Evolutionary conservation across 2,888 invertebrate genomes (phyloP), one percentile per base, ranked within the genome.

Genomic region (Cyrtodaria siliqua): DNA sequence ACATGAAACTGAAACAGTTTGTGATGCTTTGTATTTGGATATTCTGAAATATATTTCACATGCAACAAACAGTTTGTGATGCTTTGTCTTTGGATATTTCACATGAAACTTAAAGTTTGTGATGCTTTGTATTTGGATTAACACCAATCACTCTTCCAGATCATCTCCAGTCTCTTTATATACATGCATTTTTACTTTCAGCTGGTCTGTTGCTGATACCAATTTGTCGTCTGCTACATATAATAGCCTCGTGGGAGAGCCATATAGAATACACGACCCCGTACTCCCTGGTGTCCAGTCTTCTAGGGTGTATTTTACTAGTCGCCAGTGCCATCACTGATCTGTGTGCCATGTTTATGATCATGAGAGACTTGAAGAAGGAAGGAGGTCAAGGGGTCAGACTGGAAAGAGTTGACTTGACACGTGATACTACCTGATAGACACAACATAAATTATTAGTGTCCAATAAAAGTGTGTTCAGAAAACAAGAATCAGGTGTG

Each of bases 151-250:
- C n/a, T n/a, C n/a, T n/a, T n/a, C n/a, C n/a, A n/a, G n/a, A n/a
- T n/a, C n/a, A n/a, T n/a, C n/a, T n/a, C n/a, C n/a, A n/a, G n/a
- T n/a, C n/a, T n/a, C n/a, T n/a, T n/a, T n/a, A n/a, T n/a, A n/a
- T n/a, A n/a, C n/a, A n/a, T n/a, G n/a, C n/a, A 33, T 33, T 33
- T 12, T 33, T 33, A n/a, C 33, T 76, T 76, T 33, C 73, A 80
- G 80, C 68, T n/a, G 70, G 55, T 12, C 53, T 80, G 16, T 49
- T 76, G 42, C 40, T 72, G 40, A 73, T 80, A n/a, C 80, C 80
- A 0, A 71, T 80, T 4, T 62, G 76, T 44, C 69, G 80, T 3
- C 47, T 80, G 56, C 20, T 73, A 16, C 62, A 70, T 20, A 59
- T 80, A 6, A 69, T 76, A n/a, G 18, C 50, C 14, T 27, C 59